Conservation (phyloP, 1,140 invertebrate species). For the Papilio xuthus region DNA sequence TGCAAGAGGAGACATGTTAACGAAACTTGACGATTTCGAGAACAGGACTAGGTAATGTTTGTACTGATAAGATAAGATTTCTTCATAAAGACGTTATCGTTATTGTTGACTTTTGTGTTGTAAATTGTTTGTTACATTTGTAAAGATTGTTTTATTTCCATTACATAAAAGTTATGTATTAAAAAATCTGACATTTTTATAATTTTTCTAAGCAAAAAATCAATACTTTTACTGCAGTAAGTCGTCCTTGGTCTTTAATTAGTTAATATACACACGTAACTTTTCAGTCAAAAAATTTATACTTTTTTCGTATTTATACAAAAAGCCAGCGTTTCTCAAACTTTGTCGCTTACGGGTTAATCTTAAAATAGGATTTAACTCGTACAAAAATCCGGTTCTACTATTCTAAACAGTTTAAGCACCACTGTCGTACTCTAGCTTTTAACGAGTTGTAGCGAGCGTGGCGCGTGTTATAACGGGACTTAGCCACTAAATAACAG, state of each 20-base stretch:
- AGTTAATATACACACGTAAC: too few species aligned
- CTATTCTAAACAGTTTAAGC: neutral
- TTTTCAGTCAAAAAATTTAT: too few species aligned
- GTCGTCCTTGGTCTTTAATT: too few species aligned
- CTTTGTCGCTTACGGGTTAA: neutral
- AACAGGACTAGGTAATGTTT: constrained; percentile 46
- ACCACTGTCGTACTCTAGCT: constrained; percentile 12
- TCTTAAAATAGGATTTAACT: neutral
- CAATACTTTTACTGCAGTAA: too few species aligned
- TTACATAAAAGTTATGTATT: neutral
- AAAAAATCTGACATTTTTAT: neutral
- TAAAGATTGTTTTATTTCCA: neutral
- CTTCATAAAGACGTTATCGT: constrained; percentile 16
- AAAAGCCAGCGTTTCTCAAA: neutral
- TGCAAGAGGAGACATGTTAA: constrained; percentile 47
- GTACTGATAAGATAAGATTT: constrained; percentile 42
- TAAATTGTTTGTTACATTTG: constrained; percentile 2
- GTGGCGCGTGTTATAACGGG: constrained; percentile 41
- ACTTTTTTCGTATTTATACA: neutral
- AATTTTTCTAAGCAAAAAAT: neutral
- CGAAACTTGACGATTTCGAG: constrained; percentile 44
- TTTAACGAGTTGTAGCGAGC: constrained; percentile 43
- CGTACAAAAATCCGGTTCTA: neutral
- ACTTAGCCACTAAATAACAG: constrained; percentile 37
- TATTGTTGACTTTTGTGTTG: neutral